These are phyloP conservation scores for Oryzias woworae DNA, from an alignment of 2,113 vertebrate genomes.

Conservation along the genomic window DNA sequence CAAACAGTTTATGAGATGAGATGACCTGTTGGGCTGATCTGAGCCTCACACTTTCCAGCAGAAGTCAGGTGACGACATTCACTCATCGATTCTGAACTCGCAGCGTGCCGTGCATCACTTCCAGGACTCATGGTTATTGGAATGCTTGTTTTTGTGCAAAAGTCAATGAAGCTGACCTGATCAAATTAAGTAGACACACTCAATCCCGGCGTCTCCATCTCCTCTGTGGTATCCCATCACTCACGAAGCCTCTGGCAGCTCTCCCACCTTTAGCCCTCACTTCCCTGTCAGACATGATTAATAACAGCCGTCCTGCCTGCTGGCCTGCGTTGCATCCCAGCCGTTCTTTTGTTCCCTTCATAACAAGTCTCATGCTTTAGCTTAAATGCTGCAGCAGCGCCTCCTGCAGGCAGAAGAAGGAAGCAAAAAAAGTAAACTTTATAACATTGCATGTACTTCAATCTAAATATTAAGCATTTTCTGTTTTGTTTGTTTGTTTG, in stretches of 20 bases:
- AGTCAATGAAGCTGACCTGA: background rate
- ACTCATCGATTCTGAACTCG: background rate
- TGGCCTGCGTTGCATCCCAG: constrained; percentile 50
- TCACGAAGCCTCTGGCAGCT: constrained; percentile 53
- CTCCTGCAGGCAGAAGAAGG: constrained; percentile 31
- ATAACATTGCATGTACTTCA: too few species aligned
- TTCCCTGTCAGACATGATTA: constrained; percentile 70
- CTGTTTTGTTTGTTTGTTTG: too few species aligned
- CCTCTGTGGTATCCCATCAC: constrained; percentile 36
- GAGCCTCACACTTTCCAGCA: background rate
- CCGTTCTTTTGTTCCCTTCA: constrained; percentile 49
- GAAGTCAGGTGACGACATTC: background rate
- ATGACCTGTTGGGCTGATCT: too few species aligned
- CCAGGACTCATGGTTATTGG: background rate
- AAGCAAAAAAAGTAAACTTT: too few species aligned
- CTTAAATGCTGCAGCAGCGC: constrained; percentile 43
- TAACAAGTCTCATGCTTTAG: constrained; percentile 37
- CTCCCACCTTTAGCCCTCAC: constrained; percentile 47
- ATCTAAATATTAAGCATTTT: too few species aligned
- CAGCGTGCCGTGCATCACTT: background rate
- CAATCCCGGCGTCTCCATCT: constrained; percentile 10
- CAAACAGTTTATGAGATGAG: too few species aligned
- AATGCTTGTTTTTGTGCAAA: constrained; percentile 1
- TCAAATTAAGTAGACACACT: constrained; percentile 9
- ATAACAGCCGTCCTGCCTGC: constrained; percentile 58